These are phyloP conservation scores for Creontiades dilutus DNA, from an alignment of 2,888 invertebrate genomes.

Conservation along the genomic window DNA sequence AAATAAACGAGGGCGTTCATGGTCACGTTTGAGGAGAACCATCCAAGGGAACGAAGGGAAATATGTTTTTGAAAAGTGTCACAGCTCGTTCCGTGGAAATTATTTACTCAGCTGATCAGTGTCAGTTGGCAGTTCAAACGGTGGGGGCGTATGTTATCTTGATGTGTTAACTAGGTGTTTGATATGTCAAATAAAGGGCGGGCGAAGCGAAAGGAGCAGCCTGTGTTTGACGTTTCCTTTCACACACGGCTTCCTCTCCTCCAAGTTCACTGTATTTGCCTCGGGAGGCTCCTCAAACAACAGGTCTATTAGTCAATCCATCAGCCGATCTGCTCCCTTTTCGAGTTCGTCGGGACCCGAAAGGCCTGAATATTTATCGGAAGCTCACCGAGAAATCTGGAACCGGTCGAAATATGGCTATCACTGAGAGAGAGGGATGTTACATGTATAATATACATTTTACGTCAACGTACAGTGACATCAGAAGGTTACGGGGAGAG, in stretches of 20 bases:
- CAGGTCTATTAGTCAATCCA: conserved; percentile 58
- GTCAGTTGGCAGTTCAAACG: conserved; percentile 34
- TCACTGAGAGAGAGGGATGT: too few relatives aligned
- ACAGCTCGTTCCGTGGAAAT: not conserved
- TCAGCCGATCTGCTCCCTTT: conserved; percentile 48
- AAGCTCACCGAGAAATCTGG: not conserved
- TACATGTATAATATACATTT: too few relatives aligned
- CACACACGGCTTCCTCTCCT: conserved; percentile 54
- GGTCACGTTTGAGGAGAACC: not conserved
- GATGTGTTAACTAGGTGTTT: conserved; percentile 70
- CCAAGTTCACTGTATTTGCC: conserved; percentile 51
- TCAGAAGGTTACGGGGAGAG: too few relatives aligned
- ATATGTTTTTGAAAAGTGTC: not conserved
- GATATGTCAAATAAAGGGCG: conserved; percentile 66
- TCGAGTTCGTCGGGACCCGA: not conserved
- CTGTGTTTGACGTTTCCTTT: conserved; percentile 67
- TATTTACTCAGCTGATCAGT: conserved; percentile 32
- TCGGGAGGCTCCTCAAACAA: conserved; percentile 48
- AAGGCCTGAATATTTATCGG: conserved; percentile 13
- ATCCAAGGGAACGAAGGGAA: not conserved
- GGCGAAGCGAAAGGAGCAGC: conserved; percentile 47
- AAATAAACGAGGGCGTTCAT: not conserved
- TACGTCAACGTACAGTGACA: too few relatives aligned
- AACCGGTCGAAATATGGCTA: not conserved
- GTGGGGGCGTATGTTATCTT: conserved; percentile 53